Percentiles rank a stretch among this genome's conserved stretches.
Conservation (phyloP, 2,113 vertebrate species). For the Willisornis vidua region DNA sequence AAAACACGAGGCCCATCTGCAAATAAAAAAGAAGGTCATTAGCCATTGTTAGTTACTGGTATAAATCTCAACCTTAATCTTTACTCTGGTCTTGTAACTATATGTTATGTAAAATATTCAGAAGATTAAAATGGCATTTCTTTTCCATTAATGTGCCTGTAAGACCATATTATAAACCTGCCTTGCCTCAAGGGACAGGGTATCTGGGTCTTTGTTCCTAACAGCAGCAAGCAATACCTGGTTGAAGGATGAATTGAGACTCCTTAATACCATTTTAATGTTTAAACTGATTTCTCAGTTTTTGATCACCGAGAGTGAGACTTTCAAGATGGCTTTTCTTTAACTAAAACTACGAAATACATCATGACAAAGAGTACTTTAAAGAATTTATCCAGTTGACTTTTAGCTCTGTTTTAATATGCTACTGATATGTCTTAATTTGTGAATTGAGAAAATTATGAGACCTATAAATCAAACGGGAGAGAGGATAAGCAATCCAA, state of each 20-base stretch:
- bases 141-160: not conserved
- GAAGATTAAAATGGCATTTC: not conserved
- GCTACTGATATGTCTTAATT: constrained; percentile 38
- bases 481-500: constrained; percentile 23
- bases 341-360: constrained; percentile 1
- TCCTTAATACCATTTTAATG: not conserved
- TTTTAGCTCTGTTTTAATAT: constrained; percentile 14
- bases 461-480: constrained; percentile 35
- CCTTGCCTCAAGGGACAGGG: not conserved
- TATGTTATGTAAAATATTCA: not conserved
- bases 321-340: constrained; percentile 12
- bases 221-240: not conserved
- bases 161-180: not conserved
- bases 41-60: not conserved
- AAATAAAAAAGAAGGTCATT: not conserved
- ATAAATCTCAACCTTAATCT: not conserved
- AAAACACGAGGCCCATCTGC: not conserved
- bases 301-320: not conserved
- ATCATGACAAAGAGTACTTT: not conserved
- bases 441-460: constrained; percentile 32
- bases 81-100: not conserved
- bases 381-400: constrained; percentile 23
- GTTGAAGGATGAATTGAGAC: not conserved
- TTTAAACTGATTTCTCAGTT: not conserved
- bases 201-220: not conserved